Conservation (phyloP, 1,140 invertebrate species). For the Manduca sexta region DNA sequence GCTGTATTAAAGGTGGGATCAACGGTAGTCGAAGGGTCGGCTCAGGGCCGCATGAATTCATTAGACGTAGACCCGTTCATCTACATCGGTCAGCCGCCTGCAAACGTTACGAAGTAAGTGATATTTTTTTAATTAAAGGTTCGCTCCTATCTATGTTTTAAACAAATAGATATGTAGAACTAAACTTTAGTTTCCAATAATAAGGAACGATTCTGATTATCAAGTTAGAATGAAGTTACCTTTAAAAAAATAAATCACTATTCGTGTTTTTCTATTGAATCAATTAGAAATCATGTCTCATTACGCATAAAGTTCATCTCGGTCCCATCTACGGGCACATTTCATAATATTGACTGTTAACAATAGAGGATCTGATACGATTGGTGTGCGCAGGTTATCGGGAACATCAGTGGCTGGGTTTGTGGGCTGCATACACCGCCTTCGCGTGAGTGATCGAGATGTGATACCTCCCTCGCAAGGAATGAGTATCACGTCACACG, state of each 20-base stretch:
- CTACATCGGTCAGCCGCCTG: constrained; percentile 52
- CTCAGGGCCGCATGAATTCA: constrained; percentile 55
- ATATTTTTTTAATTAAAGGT: constrained; percentile 6
- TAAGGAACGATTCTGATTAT: no score
- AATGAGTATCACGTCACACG: constrained; percentile 34
- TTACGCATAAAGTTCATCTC: not conserved
- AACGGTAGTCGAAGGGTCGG: constrained; percentile 38
- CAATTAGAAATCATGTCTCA: no score
- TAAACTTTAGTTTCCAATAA: no score
- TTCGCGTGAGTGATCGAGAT: constrained; percentile 56
- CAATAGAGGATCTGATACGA: no score
- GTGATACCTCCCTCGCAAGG: constrained; percentile 53
- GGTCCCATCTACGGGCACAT: not conserved
- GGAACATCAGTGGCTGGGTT: constrained; percentile 42
- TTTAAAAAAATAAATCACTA: no score
- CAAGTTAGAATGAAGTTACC: no score
- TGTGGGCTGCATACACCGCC: constrained; percentile 58
- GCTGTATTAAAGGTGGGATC: constrained; percentile 48
- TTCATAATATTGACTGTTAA: no score
- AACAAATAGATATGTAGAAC: no score
- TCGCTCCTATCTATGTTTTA: no score
- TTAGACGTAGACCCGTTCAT: constrained; percentile 55
- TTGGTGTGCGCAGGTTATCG: constrained; percentile 30
- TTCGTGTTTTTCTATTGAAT: no score
- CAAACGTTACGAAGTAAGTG: constrained; percentile 56